Base-by-base conservation (phyloP, 2,888 invertebrate genomes). In the Dendrolimus houi region DNA sequence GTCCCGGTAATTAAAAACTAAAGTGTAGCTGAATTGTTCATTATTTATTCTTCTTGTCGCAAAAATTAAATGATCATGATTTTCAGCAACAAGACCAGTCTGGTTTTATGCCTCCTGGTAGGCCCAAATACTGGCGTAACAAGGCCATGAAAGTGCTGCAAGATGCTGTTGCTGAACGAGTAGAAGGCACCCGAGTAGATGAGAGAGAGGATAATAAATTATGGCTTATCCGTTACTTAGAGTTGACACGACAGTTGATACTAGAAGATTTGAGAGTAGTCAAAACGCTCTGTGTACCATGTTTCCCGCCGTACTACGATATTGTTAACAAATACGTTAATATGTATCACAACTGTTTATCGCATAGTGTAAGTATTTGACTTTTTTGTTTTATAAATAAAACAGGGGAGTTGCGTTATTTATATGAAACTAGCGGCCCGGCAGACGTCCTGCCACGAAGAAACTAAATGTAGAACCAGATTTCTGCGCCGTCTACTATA, bases 151-250 rank as follows among this genome's bases (percentile, higher is more conserved):
- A 95, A 68, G 96, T 97, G 0, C 77, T 97, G 12, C 95, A 95
- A 75, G 93, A 94, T 71, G 94, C 96, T 0, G 96, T 97, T 0
- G 93, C 93, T 0, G 95, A 95, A 60, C 93, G 97, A 59, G 96
- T 99, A 57, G 99, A 99, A 85, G 99, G 98, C 0, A 98, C 97
- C 8, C 97, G 98, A 66, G 94, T 98, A 7, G 98, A 99, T 71
- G 98, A 98, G 72, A 91, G 98, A 40, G 93, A 93, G 17, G 95
- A 96, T 68, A 96, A 98, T 82, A 98, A 98, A 83, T 94, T 98
- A 87, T 99, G 99, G 99, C 91, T 99, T 12, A 98, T 98, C 6
- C 92, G 97, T 40, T 98, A 99, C 81, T 88, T 99, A 57, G 99
- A 99, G 85, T 89, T 96, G 53, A 96, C 96, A 0, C 91, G 98